phyloP scores from a whole-genome alignment of 2,113 vertebrate species.

The Podocnemis expansa region DNA sequence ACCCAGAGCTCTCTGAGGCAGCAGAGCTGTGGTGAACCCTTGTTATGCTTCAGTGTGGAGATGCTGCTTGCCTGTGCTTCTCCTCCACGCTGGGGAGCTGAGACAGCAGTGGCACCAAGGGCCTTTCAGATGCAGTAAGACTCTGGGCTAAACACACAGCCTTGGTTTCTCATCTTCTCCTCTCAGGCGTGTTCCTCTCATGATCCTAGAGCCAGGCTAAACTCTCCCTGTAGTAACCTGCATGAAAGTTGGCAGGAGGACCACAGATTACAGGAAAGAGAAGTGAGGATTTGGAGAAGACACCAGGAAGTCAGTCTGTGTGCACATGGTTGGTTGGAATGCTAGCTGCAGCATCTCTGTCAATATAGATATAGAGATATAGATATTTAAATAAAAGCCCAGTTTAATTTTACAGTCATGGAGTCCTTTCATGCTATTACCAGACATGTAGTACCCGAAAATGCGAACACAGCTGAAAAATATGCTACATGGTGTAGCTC shows the following conservation, averaged over 20 bases:
- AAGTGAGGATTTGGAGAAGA: background rate
- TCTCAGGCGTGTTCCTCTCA: background rate
- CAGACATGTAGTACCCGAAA: background rate
- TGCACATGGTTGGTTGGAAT: background rate
- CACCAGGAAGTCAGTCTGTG: background rate
- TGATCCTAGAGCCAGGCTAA: background rate
- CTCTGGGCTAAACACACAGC: background rate
- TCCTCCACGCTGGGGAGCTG: background rate
- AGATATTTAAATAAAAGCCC: background rate
- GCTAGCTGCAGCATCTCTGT: background rate
- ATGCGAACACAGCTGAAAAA: background rate
- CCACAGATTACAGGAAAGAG: background rate
- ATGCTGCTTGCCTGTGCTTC: background rate
- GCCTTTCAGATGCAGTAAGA: background rate
- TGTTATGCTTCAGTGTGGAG: background rate
- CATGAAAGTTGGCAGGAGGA: background rate
- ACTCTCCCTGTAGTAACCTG: background rate
- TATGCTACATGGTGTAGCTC: background rate
- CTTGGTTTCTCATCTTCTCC: background rate
- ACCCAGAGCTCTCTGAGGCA: background rate
- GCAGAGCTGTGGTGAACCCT: background rate
- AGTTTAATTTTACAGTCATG: background rate
- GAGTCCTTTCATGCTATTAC: background rate
- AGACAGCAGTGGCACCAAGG: background rate
- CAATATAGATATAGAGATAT: too few species aligned